A percentile compares a stretch with the other conserved stretches of the same genome.
Evolutionary conservation across 1,140 invertebrate genomes (phyloP).

Genomic region (Drosophila willistoni): DNA sequence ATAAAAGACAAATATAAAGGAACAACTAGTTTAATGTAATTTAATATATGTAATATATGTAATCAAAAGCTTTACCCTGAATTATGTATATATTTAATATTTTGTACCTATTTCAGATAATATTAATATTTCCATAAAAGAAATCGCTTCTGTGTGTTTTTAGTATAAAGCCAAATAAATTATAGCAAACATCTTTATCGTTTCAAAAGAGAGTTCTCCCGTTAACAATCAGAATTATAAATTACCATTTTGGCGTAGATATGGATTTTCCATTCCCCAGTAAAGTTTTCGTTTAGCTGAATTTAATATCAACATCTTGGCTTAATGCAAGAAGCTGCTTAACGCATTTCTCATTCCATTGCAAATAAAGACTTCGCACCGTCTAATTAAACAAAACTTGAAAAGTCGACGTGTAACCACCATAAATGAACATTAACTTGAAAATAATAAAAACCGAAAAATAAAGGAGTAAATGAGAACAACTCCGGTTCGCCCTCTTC

Average conservation of each 20-base stretch:
- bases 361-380: constrained; percentile 70
- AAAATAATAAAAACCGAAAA: constrained; percentile 72
- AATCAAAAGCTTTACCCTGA: too few relatives aligned
- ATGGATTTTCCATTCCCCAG: not conserved
- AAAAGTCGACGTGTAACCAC: constrained; percentile 76
- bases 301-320: constrained; percentile 68
- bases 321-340: constrained; percentile 44
- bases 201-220: too few relatives aligned
- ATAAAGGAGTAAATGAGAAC: constrained; percentile 53
- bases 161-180: too few relatives aligned
- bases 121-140: too few relatives aligned
- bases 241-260: constrained; percentile 1
- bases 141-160: too few relatives aligned
- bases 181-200: too few relatives aligned
- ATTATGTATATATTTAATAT: too few relatives aligned
- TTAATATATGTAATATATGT: too few relatives aligned
- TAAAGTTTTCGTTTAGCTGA: constrained; percentile 1
- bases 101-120: too few relatives aligned
- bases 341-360: constrained; percentile 21
- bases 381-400: constrained; percentile 79
- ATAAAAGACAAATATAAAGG: too few relatives aligned
- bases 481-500: constrained; percentile 19
- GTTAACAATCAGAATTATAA: not conserved
- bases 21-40: too few relatives aligned
- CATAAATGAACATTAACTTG: constrained; percentile 81